phyloP scores from a whole-genome alignment of 1,140 invertebrate species.

The Leptopilina boulardi region DNA sequence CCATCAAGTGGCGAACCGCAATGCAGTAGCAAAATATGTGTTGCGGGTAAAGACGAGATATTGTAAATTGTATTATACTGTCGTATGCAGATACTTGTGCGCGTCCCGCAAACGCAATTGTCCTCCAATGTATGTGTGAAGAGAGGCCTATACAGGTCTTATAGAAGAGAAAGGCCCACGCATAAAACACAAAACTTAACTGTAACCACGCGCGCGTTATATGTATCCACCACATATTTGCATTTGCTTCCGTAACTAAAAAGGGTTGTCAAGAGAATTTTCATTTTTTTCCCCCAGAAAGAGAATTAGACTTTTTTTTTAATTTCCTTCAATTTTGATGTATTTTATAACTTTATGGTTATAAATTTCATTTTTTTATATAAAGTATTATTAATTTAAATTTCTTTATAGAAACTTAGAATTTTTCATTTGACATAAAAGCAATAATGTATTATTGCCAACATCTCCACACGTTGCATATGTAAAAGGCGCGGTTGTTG shows the following conservation, averaged over 20 bases:
- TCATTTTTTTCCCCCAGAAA: background rate
- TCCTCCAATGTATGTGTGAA: slow-evolving; percentile 52
- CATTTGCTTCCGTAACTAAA: slow-evolving; percentile 28
- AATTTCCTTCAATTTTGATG: background rate
- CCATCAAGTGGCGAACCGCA: slow-evolving; percentile 70
- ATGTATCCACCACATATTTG: slow-evolving; percentile 16
- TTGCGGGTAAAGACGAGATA: slow-evolving; percentile 44
- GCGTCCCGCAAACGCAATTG: slow-evolving; percentile 64
- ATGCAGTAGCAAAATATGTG: slow-evolving; percentile 51
- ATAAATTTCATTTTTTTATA: too few species aligned
- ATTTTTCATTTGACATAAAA: too few species aligned
- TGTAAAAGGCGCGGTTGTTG: background rate
- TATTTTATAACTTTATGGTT: too few species aligned
- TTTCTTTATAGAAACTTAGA: too few species aligned
- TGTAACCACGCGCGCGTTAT: slow-evolving; percentile 52
- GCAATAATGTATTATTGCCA: background rate
- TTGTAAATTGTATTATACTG: slow-evolving; percentile 70
- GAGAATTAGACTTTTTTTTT: background rate
- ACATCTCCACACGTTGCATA: background rate
- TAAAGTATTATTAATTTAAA: too few species aligned
- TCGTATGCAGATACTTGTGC: slow-evolving; percentile 61
- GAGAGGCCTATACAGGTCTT: background rate
- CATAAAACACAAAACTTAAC: slow-evolving; percentile 55
- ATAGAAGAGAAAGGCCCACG: slow-evolving; percentile 37
- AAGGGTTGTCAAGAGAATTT: background rate